Base-by-base conservation (phyloP, 2,797 vertebrate genomes). In the Garrulus glandarius region DNA sequence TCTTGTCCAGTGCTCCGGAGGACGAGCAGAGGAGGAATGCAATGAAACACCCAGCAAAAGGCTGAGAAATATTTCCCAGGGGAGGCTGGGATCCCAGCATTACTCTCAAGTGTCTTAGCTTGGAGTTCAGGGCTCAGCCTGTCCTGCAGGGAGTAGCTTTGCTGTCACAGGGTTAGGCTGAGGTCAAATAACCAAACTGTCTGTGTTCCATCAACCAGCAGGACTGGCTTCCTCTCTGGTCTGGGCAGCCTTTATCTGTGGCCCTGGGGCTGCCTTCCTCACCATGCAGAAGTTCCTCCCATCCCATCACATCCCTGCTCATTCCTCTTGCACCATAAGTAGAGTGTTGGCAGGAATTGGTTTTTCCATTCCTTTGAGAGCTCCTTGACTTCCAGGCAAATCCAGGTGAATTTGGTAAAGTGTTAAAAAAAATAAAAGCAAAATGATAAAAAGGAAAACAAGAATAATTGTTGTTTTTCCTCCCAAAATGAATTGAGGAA, bases 41-140 rank as follows among this genome's bases (percentile, higher is more conserved):
- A 41, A 0, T 20, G 67, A 56, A 82, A 55, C 29, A 12, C 44
- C 3, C 3, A 91, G 53, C 78, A 80, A 41, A 91, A 60, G 63
- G 53, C 49, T 84, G 52, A 37, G 43, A 91, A 95, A 27, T 71
- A 59, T 93, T 95, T 91, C 93, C 82, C 75, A 68, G 32, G 57
- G 67, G 27, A 78, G 36, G 15, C 1, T 84, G 47, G 9, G 59
- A 84, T 86, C 61, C 59, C 79, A 78, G 12, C 2, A 1, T 67
- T 50, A 3, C 41, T 39, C 69, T 76, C 9, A 19, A 84, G 52
- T 67, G 22, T 30, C 29, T 82, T 36, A 79, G 50, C 56, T 47
- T 81, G 72, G 72, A 72, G 57, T 76, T 84, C 70, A 63, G 63
- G 3, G 3, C 24, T 84, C 34, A 36, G 61, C 43, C 57, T 52